A percentile compares a stretch with the other conserved stretches of the same genome.
phyloP scores from a whole-genome alignment of 2,797 vertebrate species.

The Petrocephalus sullivani region DNA sequence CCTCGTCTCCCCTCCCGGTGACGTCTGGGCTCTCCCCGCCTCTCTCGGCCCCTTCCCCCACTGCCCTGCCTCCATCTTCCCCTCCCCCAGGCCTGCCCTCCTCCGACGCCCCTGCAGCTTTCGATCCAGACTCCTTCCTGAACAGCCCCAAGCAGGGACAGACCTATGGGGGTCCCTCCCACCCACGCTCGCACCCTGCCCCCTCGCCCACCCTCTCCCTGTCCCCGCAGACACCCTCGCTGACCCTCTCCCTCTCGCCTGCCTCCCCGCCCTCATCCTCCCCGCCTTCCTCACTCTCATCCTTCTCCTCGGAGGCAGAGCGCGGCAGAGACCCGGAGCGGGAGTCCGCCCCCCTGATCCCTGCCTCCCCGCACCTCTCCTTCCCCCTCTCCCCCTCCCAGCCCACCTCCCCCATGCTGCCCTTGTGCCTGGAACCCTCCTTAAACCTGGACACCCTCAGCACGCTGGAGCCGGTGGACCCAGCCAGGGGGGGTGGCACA shows the following conservation, averaged over 20 bases:
- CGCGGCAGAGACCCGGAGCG: slow-evolving; percentile 32
- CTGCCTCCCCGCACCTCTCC: slow-evolving; percentile 29
- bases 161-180: slow-evolving; percentile 81
- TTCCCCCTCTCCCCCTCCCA: slow-evolving; percentile 41
- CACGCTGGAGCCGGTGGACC: background rate
- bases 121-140: slow-evolving; percentile 98
- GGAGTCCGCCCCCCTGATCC: slow-evolving; percentile 13
- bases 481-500: background rate
- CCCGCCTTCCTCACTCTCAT: slow-evolving; percentile 56
- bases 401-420: slow-evolving; percentile 33
- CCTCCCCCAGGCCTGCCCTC: slow-evolving; percentile 44
- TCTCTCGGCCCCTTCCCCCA: slow-evolving; percentile 48
- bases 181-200: slow-evolving; percentile 30
- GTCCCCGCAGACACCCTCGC: slow-evolving; percentile 45
- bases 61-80: slow-evolving; percentile 43
- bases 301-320: slow-evolving; percentile 50
- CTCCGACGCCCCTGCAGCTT: slow-evolving; percentile 87
- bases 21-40: background rate
- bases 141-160: slow-evolving; percentile 98
- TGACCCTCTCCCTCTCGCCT: slow-evolving; percentile 37
- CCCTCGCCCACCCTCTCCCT: slow-evolving; percentile 32
- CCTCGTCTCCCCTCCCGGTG: background rate
- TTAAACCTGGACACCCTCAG: slow-evolving; percentile 33
- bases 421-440: slow-evolving; percentile 45
- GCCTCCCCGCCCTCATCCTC: slow-evolving; percentile 57